Conservation (phyloP, 2,113 vertebrate genomes). For the Xerus inauris region DNA sequence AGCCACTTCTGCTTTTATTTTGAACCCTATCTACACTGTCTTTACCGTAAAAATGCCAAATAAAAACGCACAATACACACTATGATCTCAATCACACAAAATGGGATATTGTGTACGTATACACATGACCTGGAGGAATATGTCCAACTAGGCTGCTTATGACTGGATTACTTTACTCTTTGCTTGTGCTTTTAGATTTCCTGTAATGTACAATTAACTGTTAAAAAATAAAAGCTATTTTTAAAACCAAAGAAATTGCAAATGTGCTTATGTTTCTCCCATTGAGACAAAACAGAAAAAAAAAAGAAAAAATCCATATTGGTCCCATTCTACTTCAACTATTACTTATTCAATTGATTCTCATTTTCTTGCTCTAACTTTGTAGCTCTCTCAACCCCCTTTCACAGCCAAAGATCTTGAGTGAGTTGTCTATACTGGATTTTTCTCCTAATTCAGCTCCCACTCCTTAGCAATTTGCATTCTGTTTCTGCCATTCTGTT, state of each 20-base stretch:
- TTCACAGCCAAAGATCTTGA: conserved; percentile 8
- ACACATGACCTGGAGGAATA: too few relatives aligned
- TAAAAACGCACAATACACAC: too few relatives aligned
- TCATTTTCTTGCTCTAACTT: not conserved
- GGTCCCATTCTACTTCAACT: not conserved
- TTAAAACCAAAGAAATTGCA: not conserved
- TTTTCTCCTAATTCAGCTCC: conserved; percentile 2
- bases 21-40: not conserved
- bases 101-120: too few relatives aligned
- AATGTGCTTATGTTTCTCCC: not conserved
- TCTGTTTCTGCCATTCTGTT: not conserved
- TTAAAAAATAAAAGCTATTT: too few relatives aligned
- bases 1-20: not conserved
- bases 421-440: not conserved
- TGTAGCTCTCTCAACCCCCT: not conserved
- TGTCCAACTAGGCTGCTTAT: too few relatives aligned
- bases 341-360: conserved; percentile 8
- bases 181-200: too few relatives aligned
- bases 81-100: too few relatives aligned
- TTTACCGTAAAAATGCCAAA: not conserved
- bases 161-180: too few relatives aligned
- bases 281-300: not conserved
- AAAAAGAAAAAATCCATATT: not conserved
- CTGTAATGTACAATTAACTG: too few relatives aligned
- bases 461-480: not conserved